These are phyloP conservation scores for Sylvicola cinctus DNA, from an alignment of 2,888 invertebrate species.

Conservation along the genomic window DNA sequence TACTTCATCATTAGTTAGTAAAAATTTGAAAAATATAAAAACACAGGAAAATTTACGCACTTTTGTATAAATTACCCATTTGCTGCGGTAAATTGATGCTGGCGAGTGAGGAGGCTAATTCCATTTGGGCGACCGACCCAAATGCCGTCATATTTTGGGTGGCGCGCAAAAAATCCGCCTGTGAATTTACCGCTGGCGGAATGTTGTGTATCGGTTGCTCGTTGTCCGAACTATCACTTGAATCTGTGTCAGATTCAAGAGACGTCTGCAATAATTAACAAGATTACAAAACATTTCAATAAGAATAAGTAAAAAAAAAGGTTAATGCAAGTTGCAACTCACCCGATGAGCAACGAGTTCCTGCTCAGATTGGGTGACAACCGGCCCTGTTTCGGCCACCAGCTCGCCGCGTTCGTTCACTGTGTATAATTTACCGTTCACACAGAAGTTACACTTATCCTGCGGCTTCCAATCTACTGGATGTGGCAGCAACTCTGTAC, in stretches of 20 bases:
- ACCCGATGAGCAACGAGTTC: slow-evolving; percentile 10
- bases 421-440: slow-evolving; percentile 44
- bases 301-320: slow-evolving; percentile 6
- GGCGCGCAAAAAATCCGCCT: slow-evolving; percentile 12
- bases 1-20: too few species aligned
- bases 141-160: slow-evolving; percentile 32
- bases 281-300: slow-evolving; percentile 2
- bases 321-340: slow-evolving; percentile 2
- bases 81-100: too few species aligned
- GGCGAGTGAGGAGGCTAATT: slow-evolving; percentile 35
- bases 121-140: slow-evolving; percentile 43
- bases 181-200: slow-evolving; percentile 28
- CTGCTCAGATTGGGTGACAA: slow-evolving; percentile 17
- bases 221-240: slow-evolving; percentile 28
- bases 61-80: too few species aligned
- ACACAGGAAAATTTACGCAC: too few species aligned
- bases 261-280: slow-evolving; percentile 31
- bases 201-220: slow-evolving; percentile 17
- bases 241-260: slow-evolving; percentile 45
- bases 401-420: slow-evolving; percentile 26
- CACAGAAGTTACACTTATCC: slow-evolving; percentile 71
- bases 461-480: slow-evolving; percentile 61
- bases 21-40: too few species aligned
- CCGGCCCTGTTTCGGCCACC: slow-evolving; percentile 23
- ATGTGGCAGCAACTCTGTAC: neutral